Percentiles rank a stretch among this genome's conserved stretches.
Conservation (phyloP, 1,140 invertebrate genomes). For the Ostrea denselamellosa region DNA sequence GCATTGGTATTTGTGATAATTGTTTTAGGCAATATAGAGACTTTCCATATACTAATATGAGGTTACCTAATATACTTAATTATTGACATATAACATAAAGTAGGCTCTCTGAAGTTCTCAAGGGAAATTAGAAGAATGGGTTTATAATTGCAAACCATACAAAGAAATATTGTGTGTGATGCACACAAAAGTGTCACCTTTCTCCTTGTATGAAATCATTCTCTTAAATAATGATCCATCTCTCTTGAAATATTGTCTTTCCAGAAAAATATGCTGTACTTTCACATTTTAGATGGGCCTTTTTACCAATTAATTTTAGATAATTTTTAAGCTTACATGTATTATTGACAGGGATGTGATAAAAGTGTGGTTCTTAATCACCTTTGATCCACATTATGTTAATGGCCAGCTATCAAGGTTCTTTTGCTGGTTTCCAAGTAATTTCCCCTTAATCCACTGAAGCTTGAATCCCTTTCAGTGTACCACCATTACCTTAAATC, state of each 20-base stretch:
- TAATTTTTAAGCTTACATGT: not conserved
- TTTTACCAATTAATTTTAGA: not conserved
- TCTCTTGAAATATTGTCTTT: not conserved
- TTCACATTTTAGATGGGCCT: not conserved
- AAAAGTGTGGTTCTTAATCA: not conserved
- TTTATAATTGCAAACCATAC: not conserved
- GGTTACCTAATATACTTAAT: conserved; percentile 5
- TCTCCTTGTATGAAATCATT: not conserved
- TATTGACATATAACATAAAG: conserved; percentile 26
- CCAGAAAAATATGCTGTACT: not conserved
- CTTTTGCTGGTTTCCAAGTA: not conserved
- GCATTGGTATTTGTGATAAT: not conserved
- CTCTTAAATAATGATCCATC: not conserved
- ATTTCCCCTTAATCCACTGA: not conserved
- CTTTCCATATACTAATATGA: not conserved
- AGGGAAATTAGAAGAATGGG: conserved; percentile 3
- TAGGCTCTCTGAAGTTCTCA: not conserved
- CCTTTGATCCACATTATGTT: not conserved
- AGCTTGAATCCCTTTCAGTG: not conserved
- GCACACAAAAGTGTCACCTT: not conserved
- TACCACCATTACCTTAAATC: conserved; percentile 11
- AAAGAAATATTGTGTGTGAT: not conserved
- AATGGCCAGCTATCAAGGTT: not conserved
- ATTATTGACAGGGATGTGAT: not conserved
- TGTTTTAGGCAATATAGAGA: not conserved